Base-by-base conservation (phyloP, 1,140 invertebrate genomes). In the Bemisia tabaci region DNA sequence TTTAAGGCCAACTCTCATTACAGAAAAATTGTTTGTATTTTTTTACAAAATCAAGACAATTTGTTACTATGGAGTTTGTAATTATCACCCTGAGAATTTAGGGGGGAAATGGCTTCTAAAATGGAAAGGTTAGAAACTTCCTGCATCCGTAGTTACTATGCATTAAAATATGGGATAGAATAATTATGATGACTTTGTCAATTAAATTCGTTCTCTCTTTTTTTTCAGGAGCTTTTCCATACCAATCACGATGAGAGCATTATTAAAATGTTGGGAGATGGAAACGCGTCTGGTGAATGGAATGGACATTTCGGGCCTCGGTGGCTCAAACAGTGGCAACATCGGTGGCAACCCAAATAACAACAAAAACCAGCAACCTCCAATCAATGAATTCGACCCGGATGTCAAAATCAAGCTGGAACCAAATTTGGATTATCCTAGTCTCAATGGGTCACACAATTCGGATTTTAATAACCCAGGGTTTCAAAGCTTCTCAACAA, bases 171-270 rank as follows among this genome's bases (percentile, higher is more conserved):
- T n/a, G n/a, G n/a, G n/a, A n/a, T n/a, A n/a, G n/a, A n/a, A n/a
- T n/a, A n/a, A n/a, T n/a, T n/a, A n/a, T n/a, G n/a, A n/a, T n/a
- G n/a, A n/a, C n/a, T n/a, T n/a, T n/a, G n/a, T n/a, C n/a, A n/a
- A n/a, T n/a, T n/a, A n/a, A n/a, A n/a, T n/a, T n/a, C 27, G 59
- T n/a, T 23, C 23, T 22, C 58, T 68, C 12, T 26, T 59, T 27
- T 70, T 64, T 77, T 77, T 22, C 73, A 83, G 90, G 70, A 93
- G 87, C 71, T 82, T 94, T 68, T 96, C 94, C 21, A 92, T 97
- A 74, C 95, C 95, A 2, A 82, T 96, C 22, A 94, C 93, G 1
- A 83, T 91, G 79, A 81, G 90, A 68, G 83, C 87, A 1, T 77
- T 92, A 9, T 82, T 91, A 5, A 82, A 83, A 68, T 85, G 83